Conservation (phyloP, 2,797 vertebrate genomes). For the Aselliscus stoliczkanus region DNA sequence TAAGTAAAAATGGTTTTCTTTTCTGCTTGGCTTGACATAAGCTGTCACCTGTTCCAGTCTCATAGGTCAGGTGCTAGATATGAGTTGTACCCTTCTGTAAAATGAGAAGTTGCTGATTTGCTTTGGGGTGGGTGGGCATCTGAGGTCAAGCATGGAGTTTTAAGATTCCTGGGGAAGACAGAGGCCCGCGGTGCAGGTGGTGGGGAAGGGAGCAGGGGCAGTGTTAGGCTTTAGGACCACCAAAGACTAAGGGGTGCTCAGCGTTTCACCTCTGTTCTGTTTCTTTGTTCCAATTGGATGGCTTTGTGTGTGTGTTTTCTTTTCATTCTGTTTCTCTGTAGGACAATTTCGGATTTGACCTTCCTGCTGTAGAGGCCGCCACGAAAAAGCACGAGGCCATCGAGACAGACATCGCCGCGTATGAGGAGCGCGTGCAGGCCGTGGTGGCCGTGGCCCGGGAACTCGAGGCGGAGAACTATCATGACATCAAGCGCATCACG, state of each 20-base stretch:
- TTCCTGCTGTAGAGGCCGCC: slow-evolving; percentile 94
- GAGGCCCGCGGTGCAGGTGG: background rate
- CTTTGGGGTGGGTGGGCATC: background rate
- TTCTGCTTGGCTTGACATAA: background rate
- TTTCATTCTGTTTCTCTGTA: slow-evolving; percentile 64
- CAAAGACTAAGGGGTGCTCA: background rate
- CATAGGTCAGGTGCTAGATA: background rate
- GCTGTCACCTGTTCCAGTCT: background rate
- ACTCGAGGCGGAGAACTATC: slow-evolving; percentile 94
- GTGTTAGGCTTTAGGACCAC: background rate
- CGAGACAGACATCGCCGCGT: slow-evolving; percentile 94
- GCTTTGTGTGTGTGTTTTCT: background rate
- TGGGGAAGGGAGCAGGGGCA: too few relatives aligned
- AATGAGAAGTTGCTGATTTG: background rate
- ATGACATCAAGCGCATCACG: slow-evolving; percentile 93
- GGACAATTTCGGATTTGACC: slow-evolving; percentile 97
- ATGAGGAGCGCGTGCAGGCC: slow-evolving; percentile 94
- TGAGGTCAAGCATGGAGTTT: background rate
- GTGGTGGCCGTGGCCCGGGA: slow-evolving; percentile 92
- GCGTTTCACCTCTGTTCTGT: background rate
- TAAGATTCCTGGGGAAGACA: background rate
- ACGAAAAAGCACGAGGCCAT: slow-evolving; percentile 97
- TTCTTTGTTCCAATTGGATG: background rate
- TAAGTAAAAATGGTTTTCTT: background rate
- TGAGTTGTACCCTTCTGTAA: background rate